phyloP scores from a whole-genome alignment of 2,113 vertebrate species.

The Upupa epops region DNA sequence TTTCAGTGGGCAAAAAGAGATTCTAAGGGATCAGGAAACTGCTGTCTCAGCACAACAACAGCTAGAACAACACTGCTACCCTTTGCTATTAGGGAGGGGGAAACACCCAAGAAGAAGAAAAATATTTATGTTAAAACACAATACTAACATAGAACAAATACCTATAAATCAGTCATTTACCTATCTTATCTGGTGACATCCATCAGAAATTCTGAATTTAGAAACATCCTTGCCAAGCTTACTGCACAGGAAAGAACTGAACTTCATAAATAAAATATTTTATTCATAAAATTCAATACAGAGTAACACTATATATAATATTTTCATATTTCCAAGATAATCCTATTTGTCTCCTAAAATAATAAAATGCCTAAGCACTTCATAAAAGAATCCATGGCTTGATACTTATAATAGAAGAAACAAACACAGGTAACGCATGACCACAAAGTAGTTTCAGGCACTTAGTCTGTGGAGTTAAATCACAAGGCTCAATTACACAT shows the following conservation, averaged over 20 bases:
- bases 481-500: background rate
- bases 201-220: background rate
- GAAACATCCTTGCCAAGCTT: background rate
- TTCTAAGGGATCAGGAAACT: accelerated
- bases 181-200: background rate
- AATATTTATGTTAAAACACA: background rate
- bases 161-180: background rate
- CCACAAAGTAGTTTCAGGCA: background rate
- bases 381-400: background rate
- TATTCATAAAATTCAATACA: background rate
- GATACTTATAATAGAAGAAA: background rate
- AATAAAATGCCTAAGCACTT: background rate
- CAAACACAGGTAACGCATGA: background rate
- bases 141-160: background rate
- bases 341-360: background rate
- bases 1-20: background rate
- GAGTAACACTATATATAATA: background rate
- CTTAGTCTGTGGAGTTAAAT: background rate
- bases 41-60: background rate
- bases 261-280: background rate
- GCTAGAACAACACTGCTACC: background rate
- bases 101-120: background rate
- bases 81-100: background rate
- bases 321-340: background rate
- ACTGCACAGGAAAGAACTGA: background rate